Evolutionary conservation across 2,797 vertebrate genomes (phyloP), one percentile per base, ranked within the genome.

Genomic region (Cirrhinus mrigala): DNA sequence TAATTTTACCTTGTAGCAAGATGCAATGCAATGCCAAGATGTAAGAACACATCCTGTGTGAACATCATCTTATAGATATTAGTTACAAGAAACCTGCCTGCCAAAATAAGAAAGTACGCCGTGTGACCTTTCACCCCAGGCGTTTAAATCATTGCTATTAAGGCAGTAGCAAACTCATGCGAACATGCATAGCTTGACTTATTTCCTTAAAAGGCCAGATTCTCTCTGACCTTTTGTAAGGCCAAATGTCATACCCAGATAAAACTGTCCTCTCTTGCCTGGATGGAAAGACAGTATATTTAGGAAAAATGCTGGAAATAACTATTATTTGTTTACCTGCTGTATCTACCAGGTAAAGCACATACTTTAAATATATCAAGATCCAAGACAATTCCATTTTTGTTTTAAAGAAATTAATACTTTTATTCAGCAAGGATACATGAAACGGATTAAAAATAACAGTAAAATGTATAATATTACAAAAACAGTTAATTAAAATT

Each of bases 161-260:
- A 22, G 9, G 82, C 71, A 89, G 88, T 88, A 80, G 83, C 48
- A 69, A 80, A 79, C 86, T 73, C 93, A 90, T 93, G 92, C 93
- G 91, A 76, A 83, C 93, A 93, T 93, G 93, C 93, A 90, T 60
- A 44, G 87, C 81, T 90, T 69, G 48, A 87, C 9, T n/a, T 66
- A 6, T 46, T 48, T 50, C 84, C 76, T 88, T 80, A 71, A 71
- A 86, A 82, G 80, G 86, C n/a, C 86, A 87, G 91, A 94, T 90
- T 91, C 92, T 89, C 87, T 69, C 86, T 91, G 92, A 90, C 90
- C 86, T 91, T 66, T 77, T 81, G 44, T 81, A 77, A 91, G 69
- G 89, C 88, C 91, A 87, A 85, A 88, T 90, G 58, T 93, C 94
- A 87, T 95, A 94, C 94, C 93, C 92, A 88, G 87, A 83, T 74